Percentiles rank a stretch among this genome's conserved stretches.
phyloP scores from a whole-genome alignment of 2,797 vertebrate species.

The Sebastes matsubarae region DNA sequence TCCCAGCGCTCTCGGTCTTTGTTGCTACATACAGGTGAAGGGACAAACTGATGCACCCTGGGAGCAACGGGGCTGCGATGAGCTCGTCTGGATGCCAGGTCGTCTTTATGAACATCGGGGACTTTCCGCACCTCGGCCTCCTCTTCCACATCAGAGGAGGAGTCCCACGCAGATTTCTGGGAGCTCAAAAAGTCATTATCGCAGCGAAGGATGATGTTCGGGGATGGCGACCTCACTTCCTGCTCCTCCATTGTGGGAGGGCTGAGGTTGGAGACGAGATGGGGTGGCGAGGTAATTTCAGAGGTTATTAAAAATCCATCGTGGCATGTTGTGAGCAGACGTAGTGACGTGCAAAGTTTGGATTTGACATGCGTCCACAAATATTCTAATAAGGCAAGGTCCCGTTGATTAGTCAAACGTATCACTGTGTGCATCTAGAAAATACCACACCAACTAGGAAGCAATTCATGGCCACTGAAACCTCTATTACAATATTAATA shows the following conservation, averaged over 20 bases:
- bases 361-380: background rate
- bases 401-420: conserved; percentile 5
- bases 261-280: conserved; percentile 63
- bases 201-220: conserved; percentile 88
- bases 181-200: conserved; percentile 88
- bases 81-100: conserved; percentile 87
- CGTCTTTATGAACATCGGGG: conserved; percentile 92
- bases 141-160: conserved; percentile 76
- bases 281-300: conserved; percentile 42
- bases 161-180: conserved; percentile 82
- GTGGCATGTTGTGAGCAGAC: background rate
- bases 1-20: conserved; percentile 84
- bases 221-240: conserved; percentile 71
- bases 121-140: conserved; percentile 79
- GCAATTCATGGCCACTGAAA: background rate
- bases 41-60: conserved; percentile 77
- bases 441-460: background rate
- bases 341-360: conserved; percentile 20
- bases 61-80: conserved; percentile 54
- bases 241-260: conserved; percentile 74
- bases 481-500: background rate
- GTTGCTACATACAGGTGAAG: conserved; percentile 71
- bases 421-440: background rate
- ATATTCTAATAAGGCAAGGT: background rate
- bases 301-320: background rate